phyloP scores from a whole-genome alignment of 2,888 invertebrate genomes.

The Erynnis tages region DNA sequence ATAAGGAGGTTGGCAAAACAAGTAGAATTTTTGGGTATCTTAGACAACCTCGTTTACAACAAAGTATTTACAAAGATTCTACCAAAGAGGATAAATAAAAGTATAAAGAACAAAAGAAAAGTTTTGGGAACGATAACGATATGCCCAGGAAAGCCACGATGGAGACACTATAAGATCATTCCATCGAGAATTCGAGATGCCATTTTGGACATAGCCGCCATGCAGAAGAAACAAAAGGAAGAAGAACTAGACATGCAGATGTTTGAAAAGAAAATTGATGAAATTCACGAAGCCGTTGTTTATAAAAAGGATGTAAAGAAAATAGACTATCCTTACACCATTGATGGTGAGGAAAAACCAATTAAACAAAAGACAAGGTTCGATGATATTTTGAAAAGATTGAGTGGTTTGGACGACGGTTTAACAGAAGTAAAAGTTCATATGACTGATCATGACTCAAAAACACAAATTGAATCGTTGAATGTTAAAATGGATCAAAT shows the following conservation, averaged over 20 bases:
- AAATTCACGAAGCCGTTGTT: conserved; percentile 62
- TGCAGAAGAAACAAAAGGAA: conserved; percentile 60
- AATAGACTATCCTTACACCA: conserved; percentile 31
- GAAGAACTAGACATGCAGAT: conserved; percentile 54
- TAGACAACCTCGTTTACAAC: conserved; percentile 77
- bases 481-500: conserved; percentile 67
- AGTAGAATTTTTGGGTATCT: conserved; percentile 75
- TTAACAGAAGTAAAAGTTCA: conserved; percentile 53
- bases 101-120: conserved; percentile 61
- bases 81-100: conserved; percentile 53
- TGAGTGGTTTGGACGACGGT: conserved; percentile 56
- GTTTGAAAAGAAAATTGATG: conserved; percentile 57
- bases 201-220: conserved; percentile 65
- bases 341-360: conserved; percentile 30
- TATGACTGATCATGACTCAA: conserved; percentile 49
- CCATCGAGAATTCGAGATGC: conserved; percentile 63
- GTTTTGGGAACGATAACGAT: conserved; percentile 54
- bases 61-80: conserved; percentile 59
- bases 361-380: conserved; percentile 41
- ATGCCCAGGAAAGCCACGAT: conserved; percentile 66
- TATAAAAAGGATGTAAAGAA: conserved; percentile 39
- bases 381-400: conserved; percentile 55
- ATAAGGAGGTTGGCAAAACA: conserved; percentile 79
- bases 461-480: conserved; percentile 49
- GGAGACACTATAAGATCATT: conserved; percentile 53